Evolutionary conservation across 2,797 vertebrate genomes (phyloP).

Genomic region (Morelia viridis): DNA sequence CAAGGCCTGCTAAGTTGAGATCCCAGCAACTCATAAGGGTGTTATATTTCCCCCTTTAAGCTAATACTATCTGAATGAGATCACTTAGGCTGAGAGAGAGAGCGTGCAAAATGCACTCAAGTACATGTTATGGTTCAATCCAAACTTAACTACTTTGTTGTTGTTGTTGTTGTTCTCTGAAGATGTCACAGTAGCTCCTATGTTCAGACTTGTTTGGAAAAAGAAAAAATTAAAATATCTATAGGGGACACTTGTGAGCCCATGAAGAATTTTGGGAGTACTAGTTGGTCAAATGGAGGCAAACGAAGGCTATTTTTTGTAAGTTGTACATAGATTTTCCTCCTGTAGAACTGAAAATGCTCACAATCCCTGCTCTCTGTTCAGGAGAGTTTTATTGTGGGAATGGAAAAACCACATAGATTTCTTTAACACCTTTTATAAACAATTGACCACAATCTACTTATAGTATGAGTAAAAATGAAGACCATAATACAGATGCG

Average conservation of each 20-base stretch:
- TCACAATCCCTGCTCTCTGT: background rate
- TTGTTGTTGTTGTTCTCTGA: background rate
- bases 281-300: background rate
- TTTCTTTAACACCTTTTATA: background rate
- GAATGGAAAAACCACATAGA: background rate
- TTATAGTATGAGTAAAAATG: background rate
- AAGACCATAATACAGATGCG: background rate
- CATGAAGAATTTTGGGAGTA: background rate
- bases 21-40: background rate
- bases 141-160: background rate
- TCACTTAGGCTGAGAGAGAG: background rate
- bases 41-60: background rate
- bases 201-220: background rate
- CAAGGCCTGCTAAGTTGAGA: no score
- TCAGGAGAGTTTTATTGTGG: background rate
- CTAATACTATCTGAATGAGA: background rate
- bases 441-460: background rate
- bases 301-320: background rate
- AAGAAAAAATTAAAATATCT: background rate
- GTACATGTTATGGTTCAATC: no score
- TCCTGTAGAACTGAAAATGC: background rate
- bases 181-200: background rate
- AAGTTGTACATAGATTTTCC: no score
- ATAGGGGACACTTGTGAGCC: background rate
- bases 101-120: background rate